These are phyloP conservation scores for Hyposmocoma kahamanoa DNA, from an alignment of 1,140 invertebrate genomes.

Conservation along the genomic window DNA sequence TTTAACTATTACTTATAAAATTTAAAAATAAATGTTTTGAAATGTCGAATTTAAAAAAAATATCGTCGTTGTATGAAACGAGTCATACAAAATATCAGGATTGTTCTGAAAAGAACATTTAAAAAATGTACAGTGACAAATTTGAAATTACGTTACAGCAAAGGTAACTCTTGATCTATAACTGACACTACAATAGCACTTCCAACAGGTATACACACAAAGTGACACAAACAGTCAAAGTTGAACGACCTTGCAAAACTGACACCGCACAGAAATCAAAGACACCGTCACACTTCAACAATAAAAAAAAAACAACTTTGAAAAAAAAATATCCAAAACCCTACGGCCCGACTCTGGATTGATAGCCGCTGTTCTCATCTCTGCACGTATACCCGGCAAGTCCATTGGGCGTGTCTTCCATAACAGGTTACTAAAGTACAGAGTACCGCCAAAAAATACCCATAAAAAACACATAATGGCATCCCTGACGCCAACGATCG, in stretches of 20 bases:
- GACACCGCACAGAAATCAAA: constrained; percentile 47
- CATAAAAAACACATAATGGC: constrained; percentile 71
- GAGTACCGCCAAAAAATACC: constrained; percentile 66
- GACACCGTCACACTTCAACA: constrained; percentile 33
- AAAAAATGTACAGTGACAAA: too few species aligned
- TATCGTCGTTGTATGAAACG: too few species aligned
- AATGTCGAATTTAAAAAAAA: too few species aligned
- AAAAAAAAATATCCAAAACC: constrained; percentile 50
- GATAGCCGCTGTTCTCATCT: constrained; percentile 44
- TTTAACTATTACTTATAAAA: too few species aligned
- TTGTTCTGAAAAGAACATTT: too few species aligned
- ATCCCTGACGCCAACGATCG: constrained; percentile 55
- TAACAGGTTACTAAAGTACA: constrained; percentile 63
- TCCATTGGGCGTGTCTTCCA: constrained; percentile 51
- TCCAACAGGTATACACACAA: not conserved
- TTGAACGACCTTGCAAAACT: constrained; percentile 22
- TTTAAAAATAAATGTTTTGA: too few species aligned
- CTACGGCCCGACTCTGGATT: constrained; percentile 54
- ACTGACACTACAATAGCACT: too few species aligned
- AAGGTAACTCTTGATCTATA: too few species aligned
- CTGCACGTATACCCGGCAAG: constrained; percentile 41
- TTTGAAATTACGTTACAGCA: too few species aligned
- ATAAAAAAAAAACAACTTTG: constrained; percentile 36
- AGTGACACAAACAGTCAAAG: constrained; percentile 11
- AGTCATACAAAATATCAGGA: too few species aligned